Conservation (phyloP, 2,113 vertebrate genomes). For the Gorsachius goisagi region DNA sequence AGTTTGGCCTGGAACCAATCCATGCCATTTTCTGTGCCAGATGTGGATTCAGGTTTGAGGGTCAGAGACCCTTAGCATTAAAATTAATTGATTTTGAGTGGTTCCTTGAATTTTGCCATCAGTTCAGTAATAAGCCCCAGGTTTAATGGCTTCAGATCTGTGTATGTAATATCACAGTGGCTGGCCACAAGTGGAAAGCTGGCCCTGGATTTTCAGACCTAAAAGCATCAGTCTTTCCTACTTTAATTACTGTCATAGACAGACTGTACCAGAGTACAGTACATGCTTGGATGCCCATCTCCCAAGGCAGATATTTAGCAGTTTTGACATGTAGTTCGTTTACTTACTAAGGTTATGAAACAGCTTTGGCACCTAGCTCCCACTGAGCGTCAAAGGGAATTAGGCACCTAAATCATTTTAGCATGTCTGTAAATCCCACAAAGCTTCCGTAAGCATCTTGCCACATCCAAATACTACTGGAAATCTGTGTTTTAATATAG, state of each 20-base stretch:
- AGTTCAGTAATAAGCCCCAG: background rate
- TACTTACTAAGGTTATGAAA: background rate
- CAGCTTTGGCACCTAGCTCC: background rate
- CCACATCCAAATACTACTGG: background rate
- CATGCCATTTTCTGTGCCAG: background rate
- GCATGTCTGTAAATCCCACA: background rate
- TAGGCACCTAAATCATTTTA: slow-evolving; percentile 36
- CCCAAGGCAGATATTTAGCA: background rate
- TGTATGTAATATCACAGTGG: background rate
- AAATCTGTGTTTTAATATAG: background rate
- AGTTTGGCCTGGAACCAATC: background rate
- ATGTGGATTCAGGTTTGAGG: background rate
- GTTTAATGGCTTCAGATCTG: background rate
- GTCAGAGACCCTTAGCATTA: background rate
- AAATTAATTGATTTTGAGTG: slow-evolving; percentile 21
- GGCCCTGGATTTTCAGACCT: background rate
- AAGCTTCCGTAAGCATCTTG: slow-evolving; percentile 27
- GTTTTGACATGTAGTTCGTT: background rate
- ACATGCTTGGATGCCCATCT: background rate
- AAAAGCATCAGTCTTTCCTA: background rate
- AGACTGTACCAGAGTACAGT: background rate
- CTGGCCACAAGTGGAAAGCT: background rate
- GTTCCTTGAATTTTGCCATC: background rate
- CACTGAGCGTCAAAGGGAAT: background rate
- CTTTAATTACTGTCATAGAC: background rate